These are phyloP conservation scores for Passer domesticus DNA, from an alignment of 2,113 vertebrate species.

Conservation along the genomic window DNA sequence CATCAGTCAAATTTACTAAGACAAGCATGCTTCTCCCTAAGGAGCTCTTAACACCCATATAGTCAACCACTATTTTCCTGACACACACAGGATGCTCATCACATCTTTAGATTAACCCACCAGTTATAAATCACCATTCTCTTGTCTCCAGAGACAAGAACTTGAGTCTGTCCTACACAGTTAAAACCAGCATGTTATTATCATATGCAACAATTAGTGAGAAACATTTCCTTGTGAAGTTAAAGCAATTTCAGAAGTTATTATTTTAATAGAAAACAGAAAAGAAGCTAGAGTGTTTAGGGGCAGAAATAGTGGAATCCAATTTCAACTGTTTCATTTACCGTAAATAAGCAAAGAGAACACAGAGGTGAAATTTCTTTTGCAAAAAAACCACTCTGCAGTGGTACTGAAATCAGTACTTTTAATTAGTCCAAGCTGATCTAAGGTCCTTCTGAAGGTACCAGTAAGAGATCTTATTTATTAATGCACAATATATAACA, in stretches of 20 bases:
- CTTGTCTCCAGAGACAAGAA: neutral
- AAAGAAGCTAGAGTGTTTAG: neutral
- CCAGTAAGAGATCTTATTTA: neutral
- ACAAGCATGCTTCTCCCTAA: neutral
- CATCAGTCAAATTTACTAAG: neutral
- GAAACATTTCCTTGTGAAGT: neutral
- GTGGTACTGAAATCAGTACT: too few species aligned
- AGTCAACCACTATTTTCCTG: neutral
- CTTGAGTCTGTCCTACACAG: neutral
- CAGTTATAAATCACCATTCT: neutral
- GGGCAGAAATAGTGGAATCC: neutral
- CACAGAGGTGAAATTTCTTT: neutral
- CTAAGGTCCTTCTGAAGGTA: neutral
- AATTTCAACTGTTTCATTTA: neutral
- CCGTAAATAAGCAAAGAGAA: neutral
- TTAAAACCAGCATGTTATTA: neutral
- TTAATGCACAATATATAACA: neutral
- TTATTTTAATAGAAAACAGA: neutral
- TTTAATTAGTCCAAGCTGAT: neutral
- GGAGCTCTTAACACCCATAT: neutral
- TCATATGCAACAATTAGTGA: neutral
- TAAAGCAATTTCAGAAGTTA: neutral
- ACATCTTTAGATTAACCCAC: neutral
- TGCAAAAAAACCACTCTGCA: neutral
- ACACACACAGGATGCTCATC: neutral